Conservation (phyloP, 2,113 vertebrate species). For the Chrysemys picta region DNA sequence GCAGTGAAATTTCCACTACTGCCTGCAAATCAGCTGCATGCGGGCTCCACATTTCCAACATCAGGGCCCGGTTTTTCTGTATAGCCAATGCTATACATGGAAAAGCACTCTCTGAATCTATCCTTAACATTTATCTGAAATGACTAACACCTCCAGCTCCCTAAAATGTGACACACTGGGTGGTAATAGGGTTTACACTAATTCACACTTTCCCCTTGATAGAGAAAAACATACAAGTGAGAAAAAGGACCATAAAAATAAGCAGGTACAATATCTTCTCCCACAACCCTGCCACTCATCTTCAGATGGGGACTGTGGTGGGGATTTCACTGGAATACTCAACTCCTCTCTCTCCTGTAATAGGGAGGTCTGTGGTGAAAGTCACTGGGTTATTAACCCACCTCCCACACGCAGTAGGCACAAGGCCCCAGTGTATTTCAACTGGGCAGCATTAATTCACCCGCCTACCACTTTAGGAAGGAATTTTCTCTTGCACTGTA, state of each 20-base stretch:
- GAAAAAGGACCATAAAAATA: not conserved
- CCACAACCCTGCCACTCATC: not conserved
- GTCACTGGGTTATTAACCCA: not conserved
- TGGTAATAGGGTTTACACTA: not conserved
- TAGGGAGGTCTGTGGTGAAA: not conserved
- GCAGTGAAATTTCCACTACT: not conserved
- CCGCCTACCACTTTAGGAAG: not conserved
- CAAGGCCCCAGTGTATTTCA: not conserved
- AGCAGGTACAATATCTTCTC: not conserved
- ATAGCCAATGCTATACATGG: not conserved
- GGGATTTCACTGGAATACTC: not conserved
- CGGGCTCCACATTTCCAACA: not conserved
- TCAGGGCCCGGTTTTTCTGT: not conserved
- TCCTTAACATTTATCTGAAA: not conserved
- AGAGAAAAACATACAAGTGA: not conserved
- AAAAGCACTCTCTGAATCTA: not conserved
- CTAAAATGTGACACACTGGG: not conserved
- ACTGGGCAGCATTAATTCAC: not conserved
- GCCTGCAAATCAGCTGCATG: not conserved
- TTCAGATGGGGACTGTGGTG: not conserved
- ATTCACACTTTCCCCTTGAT: not conserved
- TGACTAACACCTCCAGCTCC: not conserved
- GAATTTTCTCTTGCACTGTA: not conserved
- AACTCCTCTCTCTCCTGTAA: not conserved
- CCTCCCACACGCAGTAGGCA: not conserved